Percentiles rank a stretch among this genome's conserved stretches.
Conservation (phyloP, 2,113 vertebrate species). For the Clarias magur region DNA sequence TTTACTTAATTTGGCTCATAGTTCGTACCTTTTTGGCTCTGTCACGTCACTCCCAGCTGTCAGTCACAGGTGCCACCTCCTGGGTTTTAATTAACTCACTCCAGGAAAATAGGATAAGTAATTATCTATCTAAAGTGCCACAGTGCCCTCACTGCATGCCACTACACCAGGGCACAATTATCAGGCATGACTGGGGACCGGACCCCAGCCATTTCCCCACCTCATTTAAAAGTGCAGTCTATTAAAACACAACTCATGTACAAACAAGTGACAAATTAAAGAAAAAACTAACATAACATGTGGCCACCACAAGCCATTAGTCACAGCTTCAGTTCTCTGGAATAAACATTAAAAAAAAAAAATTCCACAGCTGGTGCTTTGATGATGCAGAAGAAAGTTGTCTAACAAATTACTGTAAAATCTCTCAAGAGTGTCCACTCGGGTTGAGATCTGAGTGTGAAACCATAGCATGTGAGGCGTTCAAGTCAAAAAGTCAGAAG, state of each 20-base stretch:
- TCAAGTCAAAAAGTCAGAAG: no score
- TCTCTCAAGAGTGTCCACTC: background rate
- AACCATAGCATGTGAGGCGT: background rate
- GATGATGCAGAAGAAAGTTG: background rate
- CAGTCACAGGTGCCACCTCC: conserved; percentile 30
- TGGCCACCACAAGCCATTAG: background rate
- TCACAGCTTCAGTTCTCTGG: background rate
- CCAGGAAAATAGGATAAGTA: conserved; percentile 37
- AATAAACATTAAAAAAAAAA: background rate
- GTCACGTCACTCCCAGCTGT: conserved; percentile 25
- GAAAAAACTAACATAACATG: background rate
- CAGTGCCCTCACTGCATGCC: background rate
- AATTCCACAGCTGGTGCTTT: background rate
- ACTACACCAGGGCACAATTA: background rate
- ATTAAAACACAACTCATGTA: background rate
- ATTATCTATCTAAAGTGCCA: conserved; percentile 33
- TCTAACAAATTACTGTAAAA: background rate
- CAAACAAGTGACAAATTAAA: background rate
- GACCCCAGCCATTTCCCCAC: background rate
- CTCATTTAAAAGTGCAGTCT: background rate
- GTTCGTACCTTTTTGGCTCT: conserved; percentile 19
- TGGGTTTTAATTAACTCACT: conserved; percentile 54
- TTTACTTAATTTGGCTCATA: conserved; percentile 33
- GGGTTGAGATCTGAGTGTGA: background rate
- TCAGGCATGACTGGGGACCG: background rate